Conservation (phyloP, 2,113 vertebrate species). For the Corynorhinus townsendii region DNA sequence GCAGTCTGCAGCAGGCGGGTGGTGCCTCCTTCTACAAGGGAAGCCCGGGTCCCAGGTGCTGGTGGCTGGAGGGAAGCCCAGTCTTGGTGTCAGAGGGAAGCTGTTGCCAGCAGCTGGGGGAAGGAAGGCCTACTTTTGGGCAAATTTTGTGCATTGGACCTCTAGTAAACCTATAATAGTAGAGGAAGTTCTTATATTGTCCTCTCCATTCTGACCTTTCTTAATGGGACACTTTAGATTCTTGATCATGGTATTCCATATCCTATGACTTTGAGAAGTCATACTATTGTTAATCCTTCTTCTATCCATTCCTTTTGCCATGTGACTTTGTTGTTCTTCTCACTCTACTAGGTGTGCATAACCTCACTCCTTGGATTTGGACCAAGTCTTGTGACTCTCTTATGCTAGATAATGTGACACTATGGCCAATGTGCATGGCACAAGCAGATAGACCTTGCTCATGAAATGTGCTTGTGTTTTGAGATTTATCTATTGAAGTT, state of each 20-base stretch:
- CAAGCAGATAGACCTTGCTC: not conserved
- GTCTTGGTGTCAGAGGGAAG: too few species aligned
- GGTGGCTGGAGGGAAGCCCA: too few species aligned
- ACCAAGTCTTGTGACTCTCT: not conserved
- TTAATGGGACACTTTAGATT: not conserved
- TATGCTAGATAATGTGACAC: not conserved
- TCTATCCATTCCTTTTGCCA: not conserved
- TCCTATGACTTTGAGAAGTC: not conserved
- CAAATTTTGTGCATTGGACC: too few species aligned
- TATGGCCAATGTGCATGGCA: not conserved
- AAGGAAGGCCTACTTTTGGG: too few species aligned
- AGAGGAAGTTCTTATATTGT: not conserved
- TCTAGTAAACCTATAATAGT: not conserved
- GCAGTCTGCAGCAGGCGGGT: too few species aligned
- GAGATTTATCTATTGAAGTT: not conserved
- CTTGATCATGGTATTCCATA: not conserved
- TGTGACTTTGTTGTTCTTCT: not conserved
- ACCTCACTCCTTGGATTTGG: not conserved
- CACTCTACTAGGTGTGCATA: not conserved
- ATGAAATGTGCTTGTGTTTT: not conserved
- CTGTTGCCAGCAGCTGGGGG: too few species aligned
- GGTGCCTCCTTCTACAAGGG: too few species aligned
- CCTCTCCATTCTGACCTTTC: not conserved
- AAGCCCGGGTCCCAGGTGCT: too few species aligned
- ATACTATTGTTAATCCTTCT: not conserved